Evolutionary conservation across 2,888 invertebrate species (phyloP).

Genomic region (Dynastes grantii): DNA sequence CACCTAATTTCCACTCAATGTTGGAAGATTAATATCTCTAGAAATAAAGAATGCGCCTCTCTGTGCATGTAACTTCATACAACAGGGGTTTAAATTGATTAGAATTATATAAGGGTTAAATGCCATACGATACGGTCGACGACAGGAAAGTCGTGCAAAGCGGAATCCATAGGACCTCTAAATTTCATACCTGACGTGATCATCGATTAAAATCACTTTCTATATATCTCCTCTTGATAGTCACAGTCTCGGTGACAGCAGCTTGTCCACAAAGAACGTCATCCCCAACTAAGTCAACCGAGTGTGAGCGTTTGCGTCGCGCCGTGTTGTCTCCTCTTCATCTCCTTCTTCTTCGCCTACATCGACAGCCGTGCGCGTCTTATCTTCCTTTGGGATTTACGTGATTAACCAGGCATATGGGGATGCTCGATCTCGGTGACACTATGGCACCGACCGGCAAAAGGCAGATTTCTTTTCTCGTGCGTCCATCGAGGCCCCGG

Average conservation of each 20-base stretch:
- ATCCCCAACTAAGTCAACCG: slow-evolving; percentile 39
- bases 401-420: slow-evolving; percentile 49
- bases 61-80: no score
- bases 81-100: no score
- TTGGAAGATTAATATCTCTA: no score
- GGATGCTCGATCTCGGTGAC: slow-evolving; percentile 48
- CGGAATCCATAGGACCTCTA: slow-evolving; percentile 47
- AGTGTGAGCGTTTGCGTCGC: slow-evolving; percentile 31
- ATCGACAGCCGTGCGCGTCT: slow-evolving; percentile 21
- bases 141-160: slow-evolving; percentile 37
- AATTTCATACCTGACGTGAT: slow-evolving; percentile 48
- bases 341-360: background rate
- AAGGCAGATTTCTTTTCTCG: slow-evolving; percentile 41
- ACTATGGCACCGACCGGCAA: slow-evolving; percentile 33
- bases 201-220: slow-evolving; percentile 45
- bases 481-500: slow-evolving; percentile 24
- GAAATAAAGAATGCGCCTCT: no score
- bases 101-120: no score
- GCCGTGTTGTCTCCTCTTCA: slow-evolving; percentile 29
- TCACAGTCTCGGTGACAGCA: slow-evolving; percentile 25
- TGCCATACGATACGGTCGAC: no score
- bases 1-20: no score
- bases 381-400: slow-evolving; percentile 45
- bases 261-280: slow-evolving; percentile 45
- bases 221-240: slow-evolving; percentile 33